Base-by-base conservation (phyloP, 92 coral and sea anemone species). In the Plumapathes pennacea region DNA sequence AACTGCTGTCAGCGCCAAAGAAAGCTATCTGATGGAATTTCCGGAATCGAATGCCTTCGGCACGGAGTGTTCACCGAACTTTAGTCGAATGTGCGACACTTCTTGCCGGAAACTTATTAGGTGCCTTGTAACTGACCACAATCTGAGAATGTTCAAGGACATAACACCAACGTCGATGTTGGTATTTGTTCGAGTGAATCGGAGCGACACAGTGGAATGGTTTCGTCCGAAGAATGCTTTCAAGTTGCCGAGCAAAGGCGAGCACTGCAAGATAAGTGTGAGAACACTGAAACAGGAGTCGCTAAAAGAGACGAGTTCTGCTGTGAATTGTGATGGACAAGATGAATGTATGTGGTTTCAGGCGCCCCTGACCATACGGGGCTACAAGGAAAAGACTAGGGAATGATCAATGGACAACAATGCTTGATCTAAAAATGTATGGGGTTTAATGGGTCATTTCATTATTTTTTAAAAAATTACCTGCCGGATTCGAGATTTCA, bases 1-100 rank as follows among this genome's bases (percentile, higher is more conserved):
- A 37, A 94, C 96, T 1, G 77, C 86, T 48, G 95, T 94, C 53
- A 94, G 96, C 62, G 91, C 99, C 4, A 94, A 88, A 69, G 99
- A 94, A 56, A 64, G 50, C 13, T 94, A 80, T 48, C 55, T 61
- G 15, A 59, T 94, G 17, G 46, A 70, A 10, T 88, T 88, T 59
- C 82, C 66, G 22, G 38, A 34, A 17, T 18, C 49, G 29, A 39
- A 70, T 23, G 60, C 57, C 36, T 52, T 56, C 27, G 57, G 37
- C 25, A 37, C 62, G 12, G 47, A 32, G 30, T 69, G 33, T 40
- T 36, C 51, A 24, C 71, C 43, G 25, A 41, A 37, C 15, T 11
- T 81, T 14, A 57, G 74, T 37, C 50, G 76, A 50, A 58, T 39
- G 44, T 62, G 76, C 27, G 57, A 80, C 46, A 71, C 81, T 40